Evolutionary conservation across 2,113 vertebrate genomes (phyloP), one percentile per base, ranked within the genome.

Genomic region (Psittacula cyanocephala): DNA sequence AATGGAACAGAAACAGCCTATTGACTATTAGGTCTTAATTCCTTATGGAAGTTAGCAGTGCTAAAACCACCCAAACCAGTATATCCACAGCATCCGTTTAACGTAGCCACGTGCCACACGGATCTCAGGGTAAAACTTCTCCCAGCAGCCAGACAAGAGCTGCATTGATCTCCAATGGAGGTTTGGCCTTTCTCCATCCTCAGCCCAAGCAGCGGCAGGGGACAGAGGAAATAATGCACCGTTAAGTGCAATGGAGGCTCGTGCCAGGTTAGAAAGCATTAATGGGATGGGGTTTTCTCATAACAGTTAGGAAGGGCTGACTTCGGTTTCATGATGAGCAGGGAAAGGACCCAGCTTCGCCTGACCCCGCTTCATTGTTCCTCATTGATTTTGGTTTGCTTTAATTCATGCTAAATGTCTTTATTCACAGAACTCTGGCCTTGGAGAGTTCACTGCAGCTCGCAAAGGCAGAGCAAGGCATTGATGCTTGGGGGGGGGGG

Each of bases 51-150:
- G 13, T 22, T 14, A 8, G 12, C 37, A 23, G 44, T 10, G 23
- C 60, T 47, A 10, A 77, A 53, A 2, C 13, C n/a, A 16, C 75
- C 65, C 47, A 17, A 11, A 31, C 8, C 64, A 22, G 37, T 0
- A 2, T 3, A 44, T 10, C 65, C 63, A 14, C 9, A 0, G 59
- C 76, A 39, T 6, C 20, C 35, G 1, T 17, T 17, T 10, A 22
- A 50, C 1, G 1, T 35, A 62, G 29, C 79, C 10, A 0, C 0
- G 7, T 8, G 67, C 68, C 35, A 2, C 28, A 1, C 0, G 7
- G 3, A 8, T n/a, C 82, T 16, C 9, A 0, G 44, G 83, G 68
- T 65, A 11, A 49, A 41, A n/a, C 4, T 16, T 37, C 63, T 41
- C 3, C 28, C 8, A 17, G 63, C 49, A n/a, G 33, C 12, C 3